phyloP scores from a whole-genome alignment of 30 jellyfish, hydroid and myxozoan species.

The Aurelia coerulea region DNA sequence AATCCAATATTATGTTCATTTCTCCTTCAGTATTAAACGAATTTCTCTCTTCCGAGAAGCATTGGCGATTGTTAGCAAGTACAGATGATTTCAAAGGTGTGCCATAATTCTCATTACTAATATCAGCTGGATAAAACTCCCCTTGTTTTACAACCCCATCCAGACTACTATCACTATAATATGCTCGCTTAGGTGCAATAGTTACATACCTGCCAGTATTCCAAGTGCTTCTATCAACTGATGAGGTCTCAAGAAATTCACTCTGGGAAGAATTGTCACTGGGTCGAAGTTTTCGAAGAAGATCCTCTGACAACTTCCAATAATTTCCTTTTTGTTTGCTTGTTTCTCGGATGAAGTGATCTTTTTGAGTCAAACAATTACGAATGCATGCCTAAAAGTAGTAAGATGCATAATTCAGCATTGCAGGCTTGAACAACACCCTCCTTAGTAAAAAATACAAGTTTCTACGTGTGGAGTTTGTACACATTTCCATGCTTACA shows the following conservation, averaged over 20 bases:
- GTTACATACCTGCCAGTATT: conserved; percentile 23
- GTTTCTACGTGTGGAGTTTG: too few species aligned
- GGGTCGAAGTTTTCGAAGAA: conserved; percentile 11
- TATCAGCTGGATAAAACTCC: too few species aligned
- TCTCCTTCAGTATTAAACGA: too few species aligned
- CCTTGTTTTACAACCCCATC: background rate
- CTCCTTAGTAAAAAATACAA: too few species aligned
- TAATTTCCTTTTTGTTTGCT: background rate
- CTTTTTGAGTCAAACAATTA: conserved; percentile 41
- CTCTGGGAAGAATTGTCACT: background rate
- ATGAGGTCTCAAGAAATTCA: background rate
- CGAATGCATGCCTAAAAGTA: conserved; percentile 37
- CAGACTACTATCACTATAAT: background rate
- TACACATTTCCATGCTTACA: too few species aligned
- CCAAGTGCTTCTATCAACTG: conserved; percentile 3
- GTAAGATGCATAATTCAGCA: too few species aligned
- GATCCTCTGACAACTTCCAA: conserved; percentile 17
- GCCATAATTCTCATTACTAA: too few species aligned
- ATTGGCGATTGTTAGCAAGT: too few species aligned
- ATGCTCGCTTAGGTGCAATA: conserved; percentile 23
- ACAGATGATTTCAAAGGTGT: too few species aligned
- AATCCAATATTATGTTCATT: too few species aligned
- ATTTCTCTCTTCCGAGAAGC: too few species aligned
- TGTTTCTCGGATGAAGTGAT: conserved; percentile 10
- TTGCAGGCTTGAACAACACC: too few species aligned